These are phyloP conservation scores for Plagodis dolabraria DNA, from an alignment of 2,888 invertebrate genomes.

Conservation along the genomic window DNA sequence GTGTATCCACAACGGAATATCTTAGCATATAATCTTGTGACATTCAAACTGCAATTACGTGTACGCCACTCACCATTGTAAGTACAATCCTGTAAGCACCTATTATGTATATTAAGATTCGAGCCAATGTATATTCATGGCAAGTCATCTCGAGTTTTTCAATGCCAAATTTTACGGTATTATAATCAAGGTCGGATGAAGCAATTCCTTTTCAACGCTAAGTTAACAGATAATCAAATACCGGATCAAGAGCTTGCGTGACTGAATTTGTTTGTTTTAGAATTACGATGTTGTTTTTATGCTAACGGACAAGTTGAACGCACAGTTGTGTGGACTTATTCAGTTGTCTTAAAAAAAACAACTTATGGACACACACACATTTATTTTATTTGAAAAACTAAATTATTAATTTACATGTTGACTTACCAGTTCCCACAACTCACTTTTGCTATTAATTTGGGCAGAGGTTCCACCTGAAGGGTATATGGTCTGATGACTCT, in stretches of 20 bases:
- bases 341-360: too few species aligned
- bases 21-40: slow-evolving; percentile 34
- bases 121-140: slow-evolving; percentile 20
- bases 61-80: slow-evolving; percentile 33
- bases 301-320: too few species aligned
- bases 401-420: too few species aligned
- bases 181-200: slow-evolving; percentile 20
- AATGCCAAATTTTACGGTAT: slow-evolving; percentile 28
- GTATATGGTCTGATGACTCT: too few species aligned
- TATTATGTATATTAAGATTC: slow-evolving; percentile 17
- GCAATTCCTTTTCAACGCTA: slow-evolving; percentile 16
- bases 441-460: too few species aligned
- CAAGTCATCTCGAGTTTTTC: slow-evolving; percentile 24
- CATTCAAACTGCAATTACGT: slow-evolving; percentile 40
- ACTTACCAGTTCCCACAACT: too few species aligned
- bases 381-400: too few species aligned
- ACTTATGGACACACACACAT: too few species aligned
- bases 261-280: slow-evolving; percentile 9
- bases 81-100: slow-evolving; percentile 15
- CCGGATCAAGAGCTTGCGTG: slow-evolving; percentile 10
- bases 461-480: too few species aligned
- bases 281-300: background rate
- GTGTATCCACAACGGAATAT: slow-evolving; percentile 7
- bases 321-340: too few species aligned
- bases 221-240: slow-evolving; percentile 21